These are phyloP conservation scores for Myathropa florea DNA, from an alignment of 2,888 invertebrate species.

Conservation along the genomic window DNA sequence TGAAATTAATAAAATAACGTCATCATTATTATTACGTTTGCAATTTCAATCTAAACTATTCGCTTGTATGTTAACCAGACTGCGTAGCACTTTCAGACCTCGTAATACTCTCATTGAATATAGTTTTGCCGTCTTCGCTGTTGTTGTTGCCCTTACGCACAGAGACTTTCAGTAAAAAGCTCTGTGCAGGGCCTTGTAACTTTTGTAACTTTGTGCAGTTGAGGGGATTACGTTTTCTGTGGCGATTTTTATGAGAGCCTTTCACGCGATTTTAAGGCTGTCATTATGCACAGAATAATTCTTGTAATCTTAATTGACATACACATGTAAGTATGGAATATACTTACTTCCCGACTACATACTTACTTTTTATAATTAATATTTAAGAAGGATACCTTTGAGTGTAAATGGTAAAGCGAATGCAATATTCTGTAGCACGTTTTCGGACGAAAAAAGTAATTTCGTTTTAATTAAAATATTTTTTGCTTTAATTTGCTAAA, in stretches of 20 bases:
- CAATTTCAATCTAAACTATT: too few relatives aligned
- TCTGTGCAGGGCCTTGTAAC: background rate
- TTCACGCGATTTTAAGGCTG: slow-evolving; percentile 63
- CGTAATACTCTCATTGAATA: background rate
- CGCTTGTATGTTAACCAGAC: too few relatives aligned
- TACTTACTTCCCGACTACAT: background rate
- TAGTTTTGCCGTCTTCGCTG: background rate
- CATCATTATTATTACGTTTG: too few relatives aligned
- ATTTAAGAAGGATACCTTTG: slow-evolving; percentile 47
- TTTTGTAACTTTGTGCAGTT: slow-evolving; percentile 40
- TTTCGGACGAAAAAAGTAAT: slow-evolving; percentile 30
- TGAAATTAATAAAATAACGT: too few relatives aligned
- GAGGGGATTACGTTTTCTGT: slow-evolving; percentile 52
- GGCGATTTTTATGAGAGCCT: slow-evolving; percentile 52
- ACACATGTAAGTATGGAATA: background rate
- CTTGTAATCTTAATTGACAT: slow-evolving; percentile 33
- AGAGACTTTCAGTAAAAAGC: background rate
- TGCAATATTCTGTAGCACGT: slow-evolving; percentile 1
- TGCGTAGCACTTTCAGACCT: too few relatives aligned
- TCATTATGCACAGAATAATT: slow-evolving; percentile 54
- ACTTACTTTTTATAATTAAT: slow-evolving; percentile 53
- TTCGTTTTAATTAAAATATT: slow-evolving; percentile 67
- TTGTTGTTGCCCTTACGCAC: background rate
- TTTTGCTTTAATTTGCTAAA: slow-evolving; percentile 55
- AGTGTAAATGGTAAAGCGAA: slow-evolving; percentile 25